Evolutionary conservation across 2,888 invertebrate genomes (phyloP).

Genomic region (Megastigmus dorsalis): DNA sequence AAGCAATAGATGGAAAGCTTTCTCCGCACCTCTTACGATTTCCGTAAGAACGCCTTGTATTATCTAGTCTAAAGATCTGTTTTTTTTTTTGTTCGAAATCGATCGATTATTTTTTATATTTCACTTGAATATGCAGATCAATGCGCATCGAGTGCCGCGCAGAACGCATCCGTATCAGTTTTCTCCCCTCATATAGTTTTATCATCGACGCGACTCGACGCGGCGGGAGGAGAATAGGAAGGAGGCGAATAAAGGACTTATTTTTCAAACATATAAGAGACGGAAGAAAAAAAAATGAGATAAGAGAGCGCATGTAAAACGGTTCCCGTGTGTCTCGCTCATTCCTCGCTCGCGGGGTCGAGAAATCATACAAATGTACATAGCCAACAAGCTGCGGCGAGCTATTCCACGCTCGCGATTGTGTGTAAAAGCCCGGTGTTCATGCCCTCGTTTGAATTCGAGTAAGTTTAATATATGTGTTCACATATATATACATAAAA

Average conservation of each 20-base stretch:
- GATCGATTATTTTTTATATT: no score
- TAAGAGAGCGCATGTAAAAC: neutral
- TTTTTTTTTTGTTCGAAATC: slow-evolving; percentile 13
- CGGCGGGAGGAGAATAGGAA: neutral
- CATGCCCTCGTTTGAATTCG: slow-evolving; percentile 13
- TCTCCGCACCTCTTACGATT: no score
- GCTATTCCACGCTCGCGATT: slow-evolving; percentile 9
- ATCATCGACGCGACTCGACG: no score
- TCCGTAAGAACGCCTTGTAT: no score
- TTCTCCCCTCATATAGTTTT: no score
- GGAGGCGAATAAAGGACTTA: slow-evolving; percentile 39
- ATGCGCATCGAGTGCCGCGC: no score
- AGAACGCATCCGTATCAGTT: no score
- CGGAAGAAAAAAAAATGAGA: no score
- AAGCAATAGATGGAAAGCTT: no score
- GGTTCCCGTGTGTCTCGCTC: neutral
- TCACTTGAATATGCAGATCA: no score
- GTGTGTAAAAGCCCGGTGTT: slow-evolving; percentile 40
- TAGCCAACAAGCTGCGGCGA: slow-evolving; percentile 25
- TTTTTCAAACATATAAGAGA: slow-evolving; percentile 34
- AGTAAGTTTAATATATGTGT: slow-evolving; percentile 21
- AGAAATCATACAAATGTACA: slow-evolving; percentile 50
- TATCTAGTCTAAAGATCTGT: no score
- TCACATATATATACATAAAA: slow-evolving; percentile 16
- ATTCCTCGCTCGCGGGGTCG: neutral